Evolutionary conservation across 1,140 invertebrate genomes (phyloP), one percentile per base, ranked within the genome.

Genomic region (Orchesella cincta): DNA sequence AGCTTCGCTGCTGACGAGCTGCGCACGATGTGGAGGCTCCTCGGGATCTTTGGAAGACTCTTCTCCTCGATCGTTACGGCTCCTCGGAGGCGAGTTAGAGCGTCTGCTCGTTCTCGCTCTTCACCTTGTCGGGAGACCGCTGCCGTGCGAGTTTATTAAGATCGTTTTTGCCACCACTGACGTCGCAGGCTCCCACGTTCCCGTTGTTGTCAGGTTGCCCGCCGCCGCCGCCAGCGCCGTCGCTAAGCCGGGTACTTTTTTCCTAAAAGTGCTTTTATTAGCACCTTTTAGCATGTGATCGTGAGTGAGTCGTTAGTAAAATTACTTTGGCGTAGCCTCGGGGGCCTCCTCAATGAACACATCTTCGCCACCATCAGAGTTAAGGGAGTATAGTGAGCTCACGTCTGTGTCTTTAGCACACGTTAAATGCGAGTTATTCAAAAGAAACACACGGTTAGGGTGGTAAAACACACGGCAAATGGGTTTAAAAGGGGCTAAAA

Each of bases 351-450:
- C 81, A 81, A 84, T 84, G 76, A 87, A 87, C 57, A 87, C 86
- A 82, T 88, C 87, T 79, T 88, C 87, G n/a, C 85, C 86, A 62
- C 88, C 88, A 36, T 87, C 86, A 2, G 88, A 89, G 78, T 87
- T 89, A 34, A 89, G 82, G 62, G 88, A 89, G 82, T 87, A 89
- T 80, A 89, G 83, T 36, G 89, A 89, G 83, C 86, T 87, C 39
- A 89, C 85, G 80, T 90, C 89, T 12, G 89, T 89, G 54, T 88
- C 89, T 83, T 67, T 57, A n/a, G 52, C 14, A 57, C 12, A 23
- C 8, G 23, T 8, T 23, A n/a, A 33, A 31, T 31, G 62, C 8
- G 26, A 67, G 2, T 67, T 31, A 31, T 57, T 64, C 1, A 29
- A 67, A 51, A 16, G 23, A 67, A 26, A 74, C 5, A 52, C 8